These are phyloP conservation scores for Hemithea aestivaria DNA, from an alignment of 2,888 invertebrate species.

Conservation along the genomic window DNA sequence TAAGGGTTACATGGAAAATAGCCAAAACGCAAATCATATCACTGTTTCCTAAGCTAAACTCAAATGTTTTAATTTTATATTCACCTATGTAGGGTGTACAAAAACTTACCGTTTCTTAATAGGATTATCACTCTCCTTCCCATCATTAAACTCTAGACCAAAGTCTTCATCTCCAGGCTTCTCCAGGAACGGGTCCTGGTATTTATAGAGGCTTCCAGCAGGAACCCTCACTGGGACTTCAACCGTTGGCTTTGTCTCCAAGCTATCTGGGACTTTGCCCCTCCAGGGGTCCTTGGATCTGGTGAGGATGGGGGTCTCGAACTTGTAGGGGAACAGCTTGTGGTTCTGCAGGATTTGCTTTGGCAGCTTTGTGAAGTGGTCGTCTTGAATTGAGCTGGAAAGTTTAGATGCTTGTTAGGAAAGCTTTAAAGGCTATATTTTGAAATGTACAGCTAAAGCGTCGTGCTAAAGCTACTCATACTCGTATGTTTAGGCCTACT, in stretches of 20 bases:
- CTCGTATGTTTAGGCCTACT: no score
- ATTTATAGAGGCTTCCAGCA: conserved; percentile 61
- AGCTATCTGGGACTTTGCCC: conserved; percentile 23
- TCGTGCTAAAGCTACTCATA: no score
- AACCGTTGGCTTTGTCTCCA: conserved; percentile 53
- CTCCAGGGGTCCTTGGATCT: conserved; percentile 41
- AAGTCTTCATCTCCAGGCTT: conserved; percentile 47
- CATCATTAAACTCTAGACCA: conserved; percentile 39
- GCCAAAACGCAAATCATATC: no score
- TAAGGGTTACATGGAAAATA: no score
- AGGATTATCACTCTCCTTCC: conserved; percentile 40
- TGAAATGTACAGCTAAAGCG: no score
- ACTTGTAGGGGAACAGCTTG: conserved; percentile 52
- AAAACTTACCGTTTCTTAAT: conserved; percentile 48
- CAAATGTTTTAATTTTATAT: no score
- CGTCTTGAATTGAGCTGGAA: conserved; percentile 43
- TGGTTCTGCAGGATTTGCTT: conserved; percentile 35
- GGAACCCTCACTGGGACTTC: conserved; percentile 49
- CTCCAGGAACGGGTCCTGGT: conserved; percentile 50
- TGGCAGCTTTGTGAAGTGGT: conserved; percentile 37
- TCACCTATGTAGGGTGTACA: no score
- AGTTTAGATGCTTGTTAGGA: not conserved
- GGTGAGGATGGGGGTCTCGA: conserved; percentile 41
- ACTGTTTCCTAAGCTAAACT: no score
- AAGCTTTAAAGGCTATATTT: not conserved